Base-by-base conservation (phyloP, 2,888 invertebrate genomes). In the Diaperis boleti region DNA sequence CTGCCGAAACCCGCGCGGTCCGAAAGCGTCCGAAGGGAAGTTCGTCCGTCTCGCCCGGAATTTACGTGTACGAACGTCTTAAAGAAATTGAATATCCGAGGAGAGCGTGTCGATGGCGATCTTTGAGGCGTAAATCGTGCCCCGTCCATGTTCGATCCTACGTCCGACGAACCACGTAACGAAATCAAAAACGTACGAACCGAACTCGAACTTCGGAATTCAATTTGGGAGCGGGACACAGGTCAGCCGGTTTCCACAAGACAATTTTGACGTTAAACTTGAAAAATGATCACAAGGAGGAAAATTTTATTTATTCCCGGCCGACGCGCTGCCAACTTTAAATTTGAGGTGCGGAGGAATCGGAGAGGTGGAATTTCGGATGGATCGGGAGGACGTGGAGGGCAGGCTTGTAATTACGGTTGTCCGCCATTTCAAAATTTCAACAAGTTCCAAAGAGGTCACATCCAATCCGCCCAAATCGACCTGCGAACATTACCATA, bases 61-160 rank as follows among this genome's bases (percentile, higher is more conserved):
- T 75, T 75, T 74, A 74, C 72, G 74, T 72, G 71, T 71, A 70
- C 69, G 68, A 73, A 74, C 69, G 74, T 71, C 72, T 72, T 70
- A 72, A 70, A 72, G 72, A 74, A 75, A 75, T 75, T 74, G 75
- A 75, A 75, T 75, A 74, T 74, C 74, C 70, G 67, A 69, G 65
- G 55, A 29, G 65, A 66, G 65, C 45, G 45, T 67, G 70, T 67
- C 67, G 70, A 69, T 68, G 68, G 69, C 69, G 72, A 71, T 61
- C 72, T 68, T 69, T 69, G 66, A 68, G 70, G 70, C 66, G 71
- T 73, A 69, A 73, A 73, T 73, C 69, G 71, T 70, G 68, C 69
- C 49, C 66, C 64, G 52, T 65, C 62, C 64, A 59, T 18, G 63
- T 66, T 64, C 66, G 64, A 67, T 69, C 64, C 59, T 55, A 29